A percentile compares a stretch with the other conserved stretches of the same genome.
phyloP scores from a whole-genome alignment of 1,140 invertebrate species.

The Nylanderia fulva region DNA sequence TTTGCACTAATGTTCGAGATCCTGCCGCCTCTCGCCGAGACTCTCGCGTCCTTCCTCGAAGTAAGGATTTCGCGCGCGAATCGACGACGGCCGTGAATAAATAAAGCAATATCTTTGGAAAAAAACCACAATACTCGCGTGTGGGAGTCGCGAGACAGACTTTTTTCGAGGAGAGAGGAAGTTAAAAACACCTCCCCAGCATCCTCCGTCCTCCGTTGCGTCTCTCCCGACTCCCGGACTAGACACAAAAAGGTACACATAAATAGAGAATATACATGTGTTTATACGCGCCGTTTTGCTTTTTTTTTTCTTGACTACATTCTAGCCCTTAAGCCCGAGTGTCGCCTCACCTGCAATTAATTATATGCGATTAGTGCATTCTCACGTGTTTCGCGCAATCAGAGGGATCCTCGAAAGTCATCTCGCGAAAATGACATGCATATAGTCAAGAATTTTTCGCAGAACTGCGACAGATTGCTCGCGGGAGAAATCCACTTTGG shows the following conservation, averaged over 20 bases:
- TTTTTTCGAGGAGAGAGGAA: not conserved
- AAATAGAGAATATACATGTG: constrained; percentile 76
- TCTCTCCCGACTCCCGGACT: constrained; percentile 79
- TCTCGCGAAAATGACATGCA: not conserved
- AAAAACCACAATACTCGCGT: constrained; percentile 47
- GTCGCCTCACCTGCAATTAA: constrained; percentile 41
- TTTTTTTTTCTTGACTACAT: constrained; percentile 46
- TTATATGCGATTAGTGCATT: constrained; percentile 12
- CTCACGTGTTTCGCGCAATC: constrained; percentile 1
- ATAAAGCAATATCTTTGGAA: constrained; percentile 69
- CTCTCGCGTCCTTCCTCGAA: not conserved
- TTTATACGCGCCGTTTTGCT: constrained; percentile 10
- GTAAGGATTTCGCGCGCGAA: not conserved
- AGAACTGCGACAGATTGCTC: not conserved
- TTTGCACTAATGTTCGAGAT: constrained; percentile 74
- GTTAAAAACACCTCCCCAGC: no score
- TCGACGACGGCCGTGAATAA: constrained; percentile 60
- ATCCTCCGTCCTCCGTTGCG: not conserved
- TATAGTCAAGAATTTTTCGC: not conserved
- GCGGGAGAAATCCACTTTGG: constrained; percentile 1
- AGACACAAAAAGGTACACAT: constrained; percentile 84
- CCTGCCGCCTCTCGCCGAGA: constrained; percentile 34
- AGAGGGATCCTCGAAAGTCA: not conserved
- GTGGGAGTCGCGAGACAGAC: constrained; percentile 47
- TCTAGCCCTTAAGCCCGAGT: constrained; percentile 48